Conservation (phyloP, 2,113 vertebrate species). For the Misgurnus anguillicaudatus region DNA sequence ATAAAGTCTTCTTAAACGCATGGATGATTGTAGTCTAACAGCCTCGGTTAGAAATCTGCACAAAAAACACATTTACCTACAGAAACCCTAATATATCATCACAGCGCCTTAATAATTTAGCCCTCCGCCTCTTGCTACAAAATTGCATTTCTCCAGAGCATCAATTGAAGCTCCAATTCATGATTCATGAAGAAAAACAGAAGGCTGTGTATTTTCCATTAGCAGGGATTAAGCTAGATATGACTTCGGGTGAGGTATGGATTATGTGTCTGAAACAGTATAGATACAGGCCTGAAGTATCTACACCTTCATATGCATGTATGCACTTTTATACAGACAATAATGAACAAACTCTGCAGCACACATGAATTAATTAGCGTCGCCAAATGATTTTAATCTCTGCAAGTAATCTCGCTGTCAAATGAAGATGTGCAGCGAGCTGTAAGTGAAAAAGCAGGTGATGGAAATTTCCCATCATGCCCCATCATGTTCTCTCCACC, state of each 20-base stretch:
- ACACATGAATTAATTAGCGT: too few species aligned
- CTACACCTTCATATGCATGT: background rate
- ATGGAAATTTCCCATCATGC: constrained; percentile 43
- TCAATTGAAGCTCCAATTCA: constrained; percentile 31
- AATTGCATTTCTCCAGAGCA: constrained; percentile 16
- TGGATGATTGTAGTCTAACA: background rate
- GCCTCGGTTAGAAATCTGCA: too few species aligned
- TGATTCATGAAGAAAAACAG: constrained; percentile 38
- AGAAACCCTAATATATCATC: background rate
- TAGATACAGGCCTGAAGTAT: background rate
- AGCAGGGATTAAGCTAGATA: constrained; percentile 38
- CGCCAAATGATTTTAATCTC: too few species aligned
- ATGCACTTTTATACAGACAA: background rate
- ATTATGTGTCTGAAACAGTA: background rate
- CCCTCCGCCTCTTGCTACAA: background rate
- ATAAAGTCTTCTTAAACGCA: background rate
- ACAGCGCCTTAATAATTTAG: constrained; percentile 40
- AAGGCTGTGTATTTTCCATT: constrained; percentile 40
- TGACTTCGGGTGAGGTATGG: constrained; percentile 1
- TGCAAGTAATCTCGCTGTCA: constrained; percentile 5
- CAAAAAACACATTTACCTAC: constrained; percentile 9
- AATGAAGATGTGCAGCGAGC: constrained; percentile 25
- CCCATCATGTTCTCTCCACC: constrained; percentile 46
- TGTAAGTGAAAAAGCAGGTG: constrained; percentile 47
- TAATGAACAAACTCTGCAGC: background rate